Evolutionary conservation across 2,113 vertebrate species (phyloP).

Genomic region (Bufo bufo): DNA sequence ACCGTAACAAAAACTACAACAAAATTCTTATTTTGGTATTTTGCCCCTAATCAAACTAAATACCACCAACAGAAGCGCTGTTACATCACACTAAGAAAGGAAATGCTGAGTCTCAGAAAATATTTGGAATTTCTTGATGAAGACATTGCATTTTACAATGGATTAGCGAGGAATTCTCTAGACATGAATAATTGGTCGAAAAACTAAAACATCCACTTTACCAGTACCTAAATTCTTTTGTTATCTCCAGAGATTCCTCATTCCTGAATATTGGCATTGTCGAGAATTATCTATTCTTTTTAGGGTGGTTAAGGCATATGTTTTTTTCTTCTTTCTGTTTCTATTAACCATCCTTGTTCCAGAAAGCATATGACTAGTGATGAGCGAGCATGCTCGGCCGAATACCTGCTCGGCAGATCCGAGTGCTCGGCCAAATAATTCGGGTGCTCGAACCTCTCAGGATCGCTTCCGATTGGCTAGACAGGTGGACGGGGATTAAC

Average conservation of each 20-base stretch:
- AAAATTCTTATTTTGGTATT: neutral
- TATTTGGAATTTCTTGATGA: neutral
- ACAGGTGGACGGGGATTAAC: too few relatives aligned
- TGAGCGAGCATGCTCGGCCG: too few relatives aligned
- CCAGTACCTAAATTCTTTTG: neutral
- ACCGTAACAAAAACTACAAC: neutral
- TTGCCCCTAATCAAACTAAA: neutral
- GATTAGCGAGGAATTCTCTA: neutral
- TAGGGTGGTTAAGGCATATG: too few relatives aligned
- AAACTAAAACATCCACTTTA: neutral
- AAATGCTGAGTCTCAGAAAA: neutral
- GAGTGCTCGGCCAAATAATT: too few relatives aligned
- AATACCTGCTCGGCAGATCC: too few relatives aligned
- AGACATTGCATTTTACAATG: neutral
- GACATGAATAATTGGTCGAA: neutral
- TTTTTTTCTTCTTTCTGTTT: too few relatives aligned
- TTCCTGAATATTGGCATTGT: neutral
- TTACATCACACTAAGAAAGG: neutral
- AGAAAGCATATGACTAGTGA: too few relatives aligned
- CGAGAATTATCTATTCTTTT: neutral
- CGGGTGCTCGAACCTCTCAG: too few relatives aligned
- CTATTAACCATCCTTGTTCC: too few relatives aligned
- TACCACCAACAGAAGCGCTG: neutral
- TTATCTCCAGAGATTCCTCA: conserved; percentile 16
- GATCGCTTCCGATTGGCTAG: too few relatives aligned